Percentiles rank a stretch among this genome's conserved stretches.
phyloP scores from a whole-genome alignment of 1,140 invertebrate species.

The Oryzaephilus surinamensis region DNA sequence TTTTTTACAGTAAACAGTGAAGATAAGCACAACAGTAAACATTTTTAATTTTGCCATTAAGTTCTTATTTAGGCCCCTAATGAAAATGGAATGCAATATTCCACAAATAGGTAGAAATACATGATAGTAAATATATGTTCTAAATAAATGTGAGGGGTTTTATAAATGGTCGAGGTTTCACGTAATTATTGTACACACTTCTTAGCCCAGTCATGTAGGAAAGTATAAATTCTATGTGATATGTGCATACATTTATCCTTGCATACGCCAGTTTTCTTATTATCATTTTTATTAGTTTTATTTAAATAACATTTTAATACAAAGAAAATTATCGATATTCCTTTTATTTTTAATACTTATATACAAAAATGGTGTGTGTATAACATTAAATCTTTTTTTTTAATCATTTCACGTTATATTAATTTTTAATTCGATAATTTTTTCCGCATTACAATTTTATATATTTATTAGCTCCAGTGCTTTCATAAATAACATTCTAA shows the following conservation, averaged over 20 bases:
- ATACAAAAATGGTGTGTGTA: too few species aligned
- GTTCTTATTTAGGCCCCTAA: conserved; percentile 12
- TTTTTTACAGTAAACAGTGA: too few species aligned
- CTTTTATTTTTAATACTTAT: too few species aligned
- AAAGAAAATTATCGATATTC: too few species aligned
- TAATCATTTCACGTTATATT: too few species aligned
- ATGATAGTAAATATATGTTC: too few species aligned
- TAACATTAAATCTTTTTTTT: too few species aligned
- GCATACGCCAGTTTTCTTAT: conserved; percentile 13
- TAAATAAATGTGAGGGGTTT: conserved; percentile 10
- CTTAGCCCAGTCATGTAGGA: conserved; percentile 23
- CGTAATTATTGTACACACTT: conserved; percentile 29
- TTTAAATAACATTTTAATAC: conserved; percentile 7
- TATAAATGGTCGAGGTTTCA: conserved; percentile 26
- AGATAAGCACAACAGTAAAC: neutral
- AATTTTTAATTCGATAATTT: too few species aligned
- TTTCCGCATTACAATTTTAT: too few species aligned
- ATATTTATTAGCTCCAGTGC: conserved; percentile 15
- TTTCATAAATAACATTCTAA: conserved; percentile 18
- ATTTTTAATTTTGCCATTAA: conserved; percentile 15
- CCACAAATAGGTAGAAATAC: too few species aligned
- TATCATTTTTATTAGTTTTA: too few species aligned
- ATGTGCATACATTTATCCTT: conserved; percentile 30
- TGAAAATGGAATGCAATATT: too few species aligned
- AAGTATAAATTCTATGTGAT: conserved; percentile 34